Conservation (phyloP, 2,113 vertebrate genomes). For the Cyprinodon tularosa region DNA sequence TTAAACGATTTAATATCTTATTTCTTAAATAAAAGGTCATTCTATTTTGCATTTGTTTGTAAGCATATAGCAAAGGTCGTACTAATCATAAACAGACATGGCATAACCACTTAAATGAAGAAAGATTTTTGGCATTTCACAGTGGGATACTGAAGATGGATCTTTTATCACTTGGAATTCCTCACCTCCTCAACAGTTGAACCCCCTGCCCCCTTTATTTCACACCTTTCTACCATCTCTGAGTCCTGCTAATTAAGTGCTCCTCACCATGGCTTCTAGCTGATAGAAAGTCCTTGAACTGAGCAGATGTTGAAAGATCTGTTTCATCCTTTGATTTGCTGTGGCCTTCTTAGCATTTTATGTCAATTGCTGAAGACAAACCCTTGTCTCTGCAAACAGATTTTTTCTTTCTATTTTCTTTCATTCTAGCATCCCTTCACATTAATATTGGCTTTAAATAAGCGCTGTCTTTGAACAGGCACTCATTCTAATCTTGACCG, state of each 20-base stretch:
- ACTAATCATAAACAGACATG: background rate
- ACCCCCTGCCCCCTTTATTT: constrained; percentile 16
- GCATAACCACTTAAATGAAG: background rate
- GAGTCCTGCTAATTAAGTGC: constrained; percentile 20
- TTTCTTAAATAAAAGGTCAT: too few species aligned
- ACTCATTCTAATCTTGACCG: background rate
- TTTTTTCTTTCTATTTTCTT: background rate
- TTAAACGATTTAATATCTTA: too few species aligned
- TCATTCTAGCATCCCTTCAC: background rate
- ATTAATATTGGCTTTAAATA: background rate
- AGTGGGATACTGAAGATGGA: background rate
- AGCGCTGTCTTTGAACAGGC: background rate
- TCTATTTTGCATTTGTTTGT: background rate
- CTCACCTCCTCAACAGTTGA: constrained; percentile 21
- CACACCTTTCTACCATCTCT: constrained; percentile 12
- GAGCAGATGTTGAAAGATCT: constrained; percentile 13
- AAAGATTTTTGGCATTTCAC: background rate
- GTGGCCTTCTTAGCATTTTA: background rate
- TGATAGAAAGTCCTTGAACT: background rate
- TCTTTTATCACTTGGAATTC: constrained; percentile 26
- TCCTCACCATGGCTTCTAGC: background rate
- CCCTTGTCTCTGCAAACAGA: background rate
- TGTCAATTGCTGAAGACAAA: background rate
- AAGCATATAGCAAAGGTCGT: background rate
- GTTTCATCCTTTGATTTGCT: background rate